Conservation (phyloP, 2,113 vertebrate genomes). For the Lynx canadensis region DNA sequence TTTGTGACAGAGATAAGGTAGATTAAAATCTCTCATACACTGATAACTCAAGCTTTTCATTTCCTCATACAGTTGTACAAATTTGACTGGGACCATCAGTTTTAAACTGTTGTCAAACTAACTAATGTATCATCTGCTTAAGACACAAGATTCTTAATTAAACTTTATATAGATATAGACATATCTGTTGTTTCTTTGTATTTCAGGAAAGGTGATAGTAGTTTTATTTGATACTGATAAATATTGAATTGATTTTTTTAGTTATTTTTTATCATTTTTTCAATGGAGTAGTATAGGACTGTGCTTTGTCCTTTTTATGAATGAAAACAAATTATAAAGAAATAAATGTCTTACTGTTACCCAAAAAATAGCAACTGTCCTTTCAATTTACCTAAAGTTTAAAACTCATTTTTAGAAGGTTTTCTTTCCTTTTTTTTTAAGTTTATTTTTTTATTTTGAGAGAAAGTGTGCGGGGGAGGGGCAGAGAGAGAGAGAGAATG, state of each 20-base stretch:
- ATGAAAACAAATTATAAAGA: conserved; percentile 89
- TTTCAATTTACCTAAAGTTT: conserved; percentile 83
- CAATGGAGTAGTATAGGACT: conserved; percentile 87
- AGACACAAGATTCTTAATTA: conserved; percentile 88
- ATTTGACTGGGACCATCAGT: conserved; percentile 88
- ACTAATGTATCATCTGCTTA: conserved; percentile 86
- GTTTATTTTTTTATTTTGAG: too few species aligned
- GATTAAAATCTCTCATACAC: conserved; percentile 80
- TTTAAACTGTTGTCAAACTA: conserved; percentile 85
- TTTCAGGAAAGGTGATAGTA: conserved; percentile 86
- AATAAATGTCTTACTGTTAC: conserved; percentile 92
- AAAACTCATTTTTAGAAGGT: conserved; percentile 29
- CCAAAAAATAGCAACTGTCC: conserved; percentile 83
- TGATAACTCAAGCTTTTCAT: conserved; percentile 83
- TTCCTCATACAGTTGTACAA: conserved; percentile 81
- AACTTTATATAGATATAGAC: conserved; percentile 92
- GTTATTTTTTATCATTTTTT: conserved; percentile 88
- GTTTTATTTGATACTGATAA: conserved; percentile 89
- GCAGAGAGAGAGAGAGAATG: too few species aligned
- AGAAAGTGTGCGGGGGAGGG: too few species aligned
- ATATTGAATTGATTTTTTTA: conserved; percentile 86
- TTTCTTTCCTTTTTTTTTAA: not conserved
- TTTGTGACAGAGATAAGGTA: conserved; percentile 78
- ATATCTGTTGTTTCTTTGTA: conserved; percentile 90
- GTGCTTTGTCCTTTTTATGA: conserved; percentile 90